These are phyloP conservation scores for Polydrusus tereticollis DNA, from an alignment of 2,888 invertebrate genomes.

Conservation along the genomic window DNA sequence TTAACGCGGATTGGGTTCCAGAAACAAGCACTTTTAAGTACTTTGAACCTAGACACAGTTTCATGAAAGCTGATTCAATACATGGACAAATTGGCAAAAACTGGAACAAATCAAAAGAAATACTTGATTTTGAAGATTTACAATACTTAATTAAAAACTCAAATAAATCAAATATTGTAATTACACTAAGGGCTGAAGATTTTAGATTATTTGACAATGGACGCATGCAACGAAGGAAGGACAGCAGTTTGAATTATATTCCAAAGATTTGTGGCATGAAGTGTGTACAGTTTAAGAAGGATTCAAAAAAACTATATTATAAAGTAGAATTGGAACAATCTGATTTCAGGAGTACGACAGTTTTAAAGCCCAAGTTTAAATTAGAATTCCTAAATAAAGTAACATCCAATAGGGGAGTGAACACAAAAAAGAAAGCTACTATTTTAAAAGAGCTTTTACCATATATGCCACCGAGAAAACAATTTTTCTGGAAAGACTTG, in stretches of 20 bases:
- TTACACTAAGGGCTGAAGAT: not conserved
- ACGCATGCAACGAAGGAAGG: not conserved
- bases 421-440: not conserved
- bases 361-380: not conserved
- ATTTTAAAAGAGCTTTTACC: not conserved
- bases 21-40: slow-evolving; percentile 45
- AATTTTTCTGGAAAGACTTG: not conserved
- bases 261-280: not conserved
- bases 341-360: not conserved
- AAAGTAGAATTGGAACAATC: not conserved
- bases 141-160: not conserved
- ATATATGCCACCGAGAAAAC: not conserved
- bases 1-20: slow-evolving; percentile 24
- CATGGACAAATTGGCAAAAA: slow-evolving; percentile 43
- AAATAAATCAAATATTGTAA: not conserved
- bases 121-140: slow-evolving; percentile 5
- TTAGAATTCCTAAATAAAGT: not conserved
- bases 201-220: slow-evolving; percentile 10
- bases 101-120: slow-evolving; percentile 22
- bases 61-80: slow-evolving; percentile 44
- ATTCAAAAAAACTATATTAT: not conserved
- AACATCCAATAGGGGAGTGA: not conserved
- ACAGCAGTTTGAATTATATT: not conserved
- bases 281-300: not conserved
- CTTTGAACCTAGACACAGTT: slow-evolving; percentile 49